These are phyloP conservation scores for Phalacrocorax pelagicus DNA, from an alignment of 2,113 vertebrate species.

Conservation along the genomic window DNA sequence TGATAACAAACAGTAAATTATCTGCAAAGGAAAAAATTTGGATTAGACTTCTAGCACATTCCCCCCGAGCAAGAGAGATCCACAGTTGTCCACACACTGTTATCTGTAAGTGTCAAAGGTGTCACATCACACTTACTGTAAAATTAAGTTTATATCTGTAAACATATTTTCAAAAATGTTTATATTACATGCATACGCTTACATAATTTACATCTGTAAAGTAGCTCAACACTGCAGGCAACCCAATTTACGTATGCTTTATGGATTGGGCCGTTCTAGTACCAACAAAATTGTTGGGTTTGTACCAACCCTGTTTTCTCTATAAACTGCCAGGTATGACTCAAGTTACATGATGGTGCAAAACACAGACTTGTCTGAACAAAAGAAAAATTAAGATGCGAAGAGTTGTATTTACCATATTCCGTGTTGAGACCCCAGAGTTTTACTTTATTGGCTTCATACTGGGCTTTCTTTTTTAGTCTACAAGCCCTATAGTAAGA, in stretches of 20 bases:
- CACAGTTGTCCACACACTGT: neutral
- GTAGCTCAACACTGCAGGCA: neutral
- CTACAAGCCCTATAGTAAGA: conserved; percentile 88
- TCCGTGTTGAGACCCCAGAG: conserved; percentile 98
- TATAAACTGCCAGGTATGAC: neutral
- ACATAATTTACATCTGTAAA: neutral
- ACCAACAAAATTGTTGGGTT: neutral
- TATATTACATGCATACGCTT: neutral
- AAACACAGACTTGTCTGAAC: conserved; percentile 9
- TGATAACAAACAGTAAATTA: conserved; percentile 96
- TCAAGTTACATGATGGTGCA: neutral
- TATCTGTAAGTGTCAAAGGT: neutral
- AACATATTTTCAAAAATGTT: neutral
- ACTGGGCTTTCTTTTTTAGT: conserved; percentile 99
- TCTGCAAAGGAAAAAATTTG: conserved; percentile 73
- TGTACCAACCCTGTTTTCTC: neutral
- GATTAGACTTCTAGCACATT: neutral
- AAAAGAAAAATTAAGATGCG: conserved; percentile 14
- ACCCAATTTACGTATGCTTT: neutral
- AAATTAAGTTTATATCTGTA: neutral
- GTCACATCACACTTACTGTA: neutral
- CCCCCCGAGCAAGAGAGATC: neutral
- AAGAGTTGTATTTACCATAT: conserved; percentile 84
- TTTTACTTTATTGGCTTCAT: conserved; percentile 99
- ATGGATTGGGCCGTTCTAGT: neutral